These are phyloP conservation scores for Excalfactoria chinensis DNA, from an alignment of 2,113 vertebrate species.

Conservation along the genomic window DNA sequence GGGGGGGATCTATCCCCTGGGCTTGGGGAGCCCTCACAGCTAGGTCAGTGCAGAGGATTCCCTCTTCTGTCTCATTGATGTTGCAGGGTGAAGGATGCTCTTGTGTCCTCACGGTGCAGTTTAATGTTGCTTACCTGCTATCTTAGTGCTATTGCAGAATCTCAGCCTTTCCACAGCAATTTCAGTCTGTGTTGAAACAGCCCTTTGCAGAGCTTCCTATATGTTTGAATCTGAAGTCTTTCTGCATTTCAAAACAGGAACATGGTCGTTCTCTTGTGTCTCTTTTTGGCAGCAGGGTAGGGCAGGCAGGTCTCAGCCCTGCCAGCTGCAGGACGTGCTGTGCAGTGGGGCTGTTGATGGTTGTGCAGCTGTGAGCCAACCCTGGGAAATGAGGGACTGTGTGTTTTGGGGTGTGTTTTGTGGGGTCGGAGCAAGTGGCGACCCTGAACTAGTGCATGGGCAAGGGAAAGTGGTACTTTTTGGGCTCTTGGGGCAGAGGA, in stretches of 20 bases:
- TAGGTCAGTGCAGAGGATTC: not conserved
- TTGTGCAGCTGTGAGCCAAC: not conserved
- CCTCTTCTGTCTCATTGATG: not conserved
- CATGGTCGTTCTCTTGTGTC: not conserved
- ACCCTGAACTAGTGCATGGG: not conserved
- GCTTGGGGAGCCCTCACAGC: accelerated
- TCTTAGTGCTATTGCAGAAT: not conserved
- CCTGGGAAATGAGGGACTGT: not conserved
- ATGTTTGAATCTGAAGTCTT: not conserved
- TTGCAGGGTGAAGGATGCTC: not conserved
- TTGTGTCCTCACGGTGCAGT: accelerated
- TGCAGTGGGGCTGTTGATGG: accelerated
- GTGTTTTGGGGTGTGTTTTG: no score
- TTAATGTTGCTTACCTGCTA: not conserved
- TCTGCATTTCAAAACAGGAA: not conserved
- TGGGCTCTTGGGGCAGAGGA: not conserved
- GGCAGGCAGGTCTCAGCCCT: not conserved
- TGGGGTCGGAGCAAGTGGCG: not conserved
- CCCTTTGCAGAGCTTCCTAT: not conserved
- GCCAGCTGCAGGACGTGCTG: not conserved
- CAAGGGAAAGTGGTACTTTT: not conserved
- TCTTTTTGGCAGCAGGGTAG: not conserved
- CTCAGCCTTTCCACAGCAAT: not conserved
- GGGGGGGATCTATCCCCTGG: not conserved
- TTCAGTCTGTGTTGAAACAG: not conserved